A percentile compares a stretch with the other conserved stretches of the same genome.
phyloP scores from a whole-genome alignment of 2,888 invertebrate genomes.

The Drosophila mayaguana region DNA sequence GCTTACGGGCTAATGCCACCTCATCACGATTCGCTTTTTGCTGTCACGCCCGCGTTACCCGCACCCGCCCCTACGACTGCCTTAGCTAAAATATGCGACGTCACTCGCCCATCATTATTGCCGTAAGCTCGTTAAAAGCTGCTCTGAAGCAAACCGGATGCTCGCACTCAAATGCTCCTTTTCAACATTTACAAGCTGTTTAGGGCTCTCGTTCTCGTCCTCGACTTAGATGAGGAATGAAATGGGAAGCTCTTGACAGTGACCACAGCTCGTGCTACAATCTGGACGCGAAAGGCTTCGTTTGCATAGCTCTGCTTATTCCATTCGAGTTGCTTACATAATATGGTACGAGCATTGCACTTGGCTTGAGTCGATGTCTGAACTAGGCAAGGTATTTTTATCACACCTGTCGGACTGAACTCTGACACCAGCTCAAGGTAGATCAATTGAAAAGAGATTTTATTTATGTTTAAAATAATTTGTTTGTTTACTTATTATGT shows the following conservation, averaged over 20 bases:
- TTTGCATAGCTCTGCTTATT: slow-evolving; percentile 18
- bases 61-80: background rate
- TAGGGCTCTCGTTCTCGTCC: background rate
- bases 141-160: slow-evolving; percentile 58
- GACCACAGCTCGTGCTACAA: slow-evolving; percentile 38
- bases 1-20: background rate
- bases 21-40: background rate
- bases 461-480: background rate
- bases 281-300: slow-evolving; percentile 30
- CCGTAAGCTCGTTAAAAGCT: slow-evolving; percentile 75
- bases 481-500: too few relatives aligned
- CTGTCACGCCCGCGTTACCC: too few relatives aligned
- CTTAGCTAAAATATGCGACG: slow-evolving; percentile 66
- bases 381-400: slow-evolving; percentile 13
- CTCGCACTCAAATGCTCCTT: slow-evolving; percentile 51
- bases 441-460: background rate
- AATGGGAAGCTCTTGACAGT: slow-evolving; percentile 9
- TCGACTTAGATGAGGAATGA: background rate
- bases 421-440: background rate
- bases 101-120: slow-evolving; percentile 70
- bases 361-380: background rate
- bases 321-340: slow-evolving; percentile 20
- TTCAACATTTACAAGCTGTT: slow-evolving; percentile 59
- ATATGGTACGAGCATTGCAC: background rate
- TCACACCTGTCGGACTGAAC: background rate